Conservation (phyloP, 1,140 invertebrate genomes). For the Halyomorpha halys region DNA sequence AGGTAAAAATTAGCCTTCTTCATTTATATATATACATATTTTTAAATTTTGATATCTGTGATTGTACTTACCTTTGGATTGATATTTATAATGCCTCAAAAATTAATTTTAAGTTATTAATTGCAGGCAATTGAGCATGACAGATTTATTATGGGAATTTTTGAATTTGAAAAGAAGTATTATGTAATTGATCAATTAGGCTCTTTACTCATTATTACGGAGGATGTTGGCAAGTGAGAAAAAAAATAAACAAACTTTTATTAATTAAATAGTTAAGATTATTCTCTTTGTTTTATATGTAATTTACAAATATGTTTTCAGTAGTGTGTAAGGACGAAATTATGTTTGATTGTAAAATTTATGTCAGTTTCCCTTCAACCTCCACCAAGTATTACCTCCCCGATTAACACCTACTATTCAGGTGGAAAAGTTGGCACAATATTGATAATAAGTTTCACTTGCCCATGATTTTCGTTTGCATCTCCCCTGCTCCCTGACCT, state of each 20-base stretch:
- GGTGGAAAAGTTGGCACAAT: too few relatives aligned
- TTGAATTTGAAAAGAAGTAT: neutral
- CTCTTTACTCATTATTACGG: neutral
- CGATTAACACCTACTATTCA: too few relatives aligned
- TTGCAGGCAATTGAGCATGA: neutral
- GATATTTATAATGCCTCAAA: neutral
- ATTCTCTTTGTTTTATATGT: neutral
- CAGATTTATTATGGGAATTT: neutral
- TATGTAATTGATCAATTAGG: neutral
- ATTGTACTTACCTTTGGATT: neutral
- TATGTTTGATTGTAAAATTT: too few relatives aligned
- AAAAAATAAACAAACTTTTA: neutral
- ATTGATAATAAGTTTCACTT: too few relatives aligned
- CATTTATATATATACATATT: neutral
- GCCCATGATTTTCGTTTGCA: too few relatives aligned
- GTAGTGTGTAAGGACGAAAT: too few relatives aligned
- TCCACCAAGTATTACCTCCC: too few relatives aligned
- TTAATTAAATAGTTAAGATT: neutral
- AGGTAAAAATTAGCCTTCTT: neutral
- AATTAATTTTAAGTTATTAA: neutral
- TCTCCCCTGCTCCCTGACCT: too few relatives aligned
- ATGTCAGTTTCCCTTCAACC: too few relatives aligned
- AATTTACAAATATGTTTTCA: neutral
- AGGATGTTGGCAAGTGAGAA: neutral
- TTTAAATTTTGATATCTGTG: neutral